Base-by-base conservation (phyloP, 2,888 invertebrate genomes). In the Cataglyphis cursor region DNA sequence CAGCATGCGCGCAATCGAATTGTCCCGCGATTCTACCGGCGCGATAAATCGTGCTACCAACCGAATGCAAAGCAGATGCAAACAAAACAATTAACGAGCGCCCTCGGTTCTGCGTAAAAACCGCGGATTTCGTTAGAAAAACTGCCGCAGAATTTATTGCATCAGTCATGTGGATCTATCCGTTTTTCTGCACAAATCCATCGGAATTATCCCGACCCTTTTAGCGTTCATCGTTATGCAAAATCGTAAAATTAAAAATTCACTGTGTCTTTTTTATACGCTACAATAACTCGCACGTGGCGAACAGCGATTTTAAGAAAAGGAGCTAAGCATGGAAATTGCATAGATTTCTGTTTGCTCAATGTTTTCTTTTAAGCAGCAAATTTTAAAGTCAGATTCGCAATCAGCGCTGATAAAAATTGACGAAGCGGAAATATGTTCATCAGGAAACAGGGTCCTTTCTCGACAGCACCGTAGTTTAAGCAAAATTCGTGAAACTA, bases 51-150 rank as follows among this genome's bases (percentile, higher is more conserved):
- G 78, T 44, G 44, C 24, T 38, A 59, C 44, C 35, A 51, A 59
- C 78, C 73, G 24, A 73, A 80, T 80, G 78, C 78, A 80, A 80
- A 80, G 73, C 44, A 61, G 78, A 80, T 80, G 78, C 78, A 80
- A 80, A 80, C 73, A 80, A 80, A 80, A 80, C 78, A 80, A 72
- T 80, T 80, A 73, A 80, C 59, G 73, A 80, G 35, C 44, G 44
- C 57, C 57, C 78, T 72, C 72, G 72, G 73, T 80, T 80, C n/a
- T 57, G 12, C 31, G 41, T 38, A 80, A 80, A 80, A 80, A 72
- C 41, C 44, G 18, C 15, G 44, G 12, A 4, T 73, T 80, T 72
- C 35, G 35, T 48, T 24, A 31, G 31, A 4, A 15, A 31, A 28
- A 12, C 78, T 28, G 21, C 41, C 44, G 57, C 57, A 41, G 35